These are phyloP conservation scores for Plecotus auritus DNA, from an alignment of 2,113 vertebrate genomes.

Conservation along the genomic window DNA sequence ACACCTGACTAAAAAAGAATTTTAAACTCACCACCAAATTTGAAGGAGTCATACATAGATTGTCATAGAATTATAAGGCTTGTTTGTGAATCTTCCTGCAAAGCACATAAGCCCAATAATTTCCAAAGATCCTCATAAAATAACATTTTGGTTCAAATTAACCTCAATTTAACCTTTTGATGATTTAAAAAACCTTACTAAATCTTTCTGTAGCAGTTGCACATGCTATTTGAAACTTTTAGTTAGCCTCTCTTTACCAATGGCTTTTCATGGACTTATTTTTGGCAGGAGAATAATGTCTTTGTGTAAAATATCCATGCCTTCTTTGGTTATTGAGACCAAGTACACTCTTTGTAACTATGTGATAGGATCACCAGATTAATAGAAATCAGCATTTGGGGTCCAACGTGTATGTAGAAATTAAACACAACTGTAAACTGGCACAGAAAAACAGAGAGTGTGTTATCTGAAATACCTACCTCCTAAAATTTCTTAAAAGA, in stretches of 20 bases:
- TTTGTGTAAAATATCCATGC: neutral
- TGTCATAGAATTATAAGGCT: conserved; percentile 46
- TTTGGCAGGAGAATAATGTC: conserved; percentile 2
- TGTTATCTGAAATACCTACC: neutral
- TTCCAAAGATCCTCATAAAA: neutral
- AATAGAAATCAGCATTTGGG: neutral
- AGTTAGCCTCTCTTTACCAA: neutral
- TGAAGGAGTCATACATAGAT: conserved; percentile 36
- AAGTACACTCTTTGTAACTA: neutral
- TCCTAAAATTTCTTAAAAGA: conserved; percentile 27
- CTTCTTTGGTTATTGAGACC: neutral
- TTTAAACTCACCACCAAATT: conserved; percentile 43
- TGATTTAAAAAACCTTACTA: neutral
- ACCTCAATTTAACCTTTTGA: neutral
- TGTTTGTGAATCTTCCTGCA: conserved; percentile 51
- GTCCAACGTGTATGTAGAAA: neutral
- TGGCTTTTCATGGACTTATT: neutral
- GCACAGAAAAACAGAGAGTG: neutral
- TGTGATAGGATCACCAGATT: neutral
- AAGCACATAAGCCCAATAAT: conserved; percentile 49
- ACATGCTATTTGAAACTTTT: neutral
- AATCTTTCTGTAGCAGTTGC: neutral
- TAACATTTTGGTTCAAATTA: conserved; percentile 25
- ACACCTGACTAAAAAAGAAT: conserved; percentile 66
- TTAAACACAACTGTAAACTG: neutral